Conservation (phyloP, 1,140 invertebrate species). For the Frieseomelitta varia region DNA sequence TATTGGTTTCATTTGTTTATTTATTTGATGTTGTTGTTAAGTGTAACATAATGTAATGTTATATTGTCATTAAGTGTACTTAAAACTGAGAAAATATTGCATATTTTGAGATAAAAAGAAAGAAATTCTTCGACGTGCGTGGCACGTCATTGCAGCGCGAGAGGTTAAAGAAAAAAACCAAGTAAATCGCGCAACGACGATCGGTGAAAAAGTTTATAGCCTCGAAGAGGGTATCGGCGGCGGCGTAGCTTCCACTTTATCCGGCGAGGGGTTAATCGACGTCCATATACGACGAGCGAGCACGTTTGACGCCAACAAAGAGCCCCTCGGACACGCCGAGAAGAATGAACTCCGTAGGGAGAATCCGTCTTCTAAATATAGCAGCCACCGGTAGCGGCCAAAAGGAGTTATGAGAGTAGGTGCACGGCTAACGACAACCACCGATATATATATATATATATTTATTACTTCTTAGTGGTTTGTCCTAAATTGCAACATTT, state of each 20-base stretch:
- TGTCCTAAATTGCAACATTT: too few relatives aligned
- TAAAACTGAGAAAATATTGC: too few relatives aligned
- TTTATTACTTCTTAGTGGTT: too few relatives aligned
- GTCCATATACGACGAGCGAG: slow-evolving; percentile 1
- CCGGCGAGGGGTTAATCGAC: slow-evolving; percentile 16
- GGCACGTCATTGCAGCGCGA: too few relatives aligned
- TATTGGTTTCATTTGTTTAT: too few relatives aligned
- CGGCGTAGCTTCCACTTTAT: slow-evolving; percentile 11
- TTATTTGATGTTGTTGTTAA: too few relatives aligned
- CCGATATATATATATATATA: neutral
- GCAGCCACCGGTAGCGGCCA: slow-evolving; percentile 4
- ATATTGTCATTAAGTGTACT: too few relatives aligned
- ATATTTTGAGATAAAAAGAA: too few relatives aligned
- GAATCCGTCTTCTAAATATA: slow-evolving; percentile 28
- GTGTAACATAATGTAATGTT: too few relatives aligned
- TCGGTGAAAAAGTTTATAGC: slow-evolving; percentile 12
- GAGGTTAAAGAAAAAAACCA: neutral
- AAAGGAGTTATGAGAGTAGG: too few relatives aligned
- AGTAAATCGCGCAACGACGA: slow-evolving; percentile 13
- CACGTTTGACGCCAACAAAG: slow-evolving; percentile 30
- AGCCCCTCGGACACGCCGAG: neutral
- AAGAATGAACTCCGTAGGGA: slow-evolving; percentile 15
- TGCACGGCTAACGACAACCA: neutral
- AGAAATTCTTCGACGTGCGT: too few relatives aligned
- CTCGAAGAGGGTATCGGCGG: slow-evolving; percentile 2